A percentile compares a stretch with the other conserved stretches of the same genome.
Conservation (phyloP, 2,888 invertebrate genomes). For the Netelia virgata region DNA sequence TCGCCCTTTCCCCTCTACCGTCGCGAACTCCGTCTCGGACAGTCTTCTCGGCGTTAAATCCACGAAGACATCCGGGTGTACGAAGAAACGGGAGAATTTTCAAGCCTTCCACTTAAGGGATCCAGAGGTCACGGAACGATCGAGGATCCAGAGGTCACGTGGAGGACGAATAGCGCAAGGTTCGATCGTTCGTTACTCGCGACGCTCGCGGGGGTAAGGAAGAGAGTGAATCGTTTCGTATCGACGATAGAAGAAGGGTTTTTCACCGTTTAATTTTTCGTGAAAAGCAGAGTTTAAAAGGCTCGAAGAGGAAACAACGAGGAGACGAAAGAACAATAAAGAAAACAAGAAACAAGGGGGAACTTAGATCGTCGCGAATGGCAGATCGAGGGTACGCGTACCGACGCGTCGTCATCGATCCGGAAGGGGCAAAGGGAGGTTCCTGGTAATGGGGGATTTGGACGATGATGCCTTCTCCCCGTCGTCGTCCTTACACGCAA, state of each 20-base stretch:
- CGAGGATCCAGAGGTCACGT: not conserved
- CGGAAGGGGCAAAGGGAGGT: conserved; percentile 74
- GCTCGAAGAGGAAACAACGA: conserved; percentile 16
- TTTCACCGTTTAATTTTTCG: too few species aligned
- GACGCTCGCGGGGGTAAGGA: conserved; percentile 33
- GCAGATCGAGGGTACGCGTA: conserved; percentile 78
- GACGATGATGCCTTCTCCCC: conserved; percentile 84
- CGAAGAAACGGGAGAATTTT: not conserved
- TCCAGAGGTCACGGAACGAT: not conserved
- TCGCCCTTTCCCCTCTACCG: not conserved
- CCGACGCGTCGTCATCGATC: conserved; percentile 77
- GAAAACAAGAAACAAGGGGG: conserved; percentile 5
- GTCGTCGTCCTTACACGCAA: conserved; percentile 80
- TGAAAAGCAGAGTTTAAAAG: too few species aligned
- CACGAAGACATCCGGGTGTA: conserved; percentile 26
- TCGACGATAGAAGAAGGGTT: not conserved
- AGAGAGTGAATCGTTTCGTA: not conserved
- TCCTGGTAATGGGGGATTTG: conserved; percentile 84
- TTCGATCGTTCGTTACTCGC: not conserved
- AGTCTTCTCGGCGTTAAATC: not conserved
- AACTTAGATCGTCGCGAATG: conserved; percentile 76
- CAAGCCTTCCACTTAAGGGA: conserved; percentile 18
- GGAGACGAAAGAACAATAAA: not conserved
- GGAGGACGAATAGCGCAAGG: not conserved
- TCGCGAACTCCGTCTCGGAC: not conserved